Base-by-base conservation (phyloP, 2,113 vertebrate species). In the Rhinolophus ferrumequinum region DNA sequence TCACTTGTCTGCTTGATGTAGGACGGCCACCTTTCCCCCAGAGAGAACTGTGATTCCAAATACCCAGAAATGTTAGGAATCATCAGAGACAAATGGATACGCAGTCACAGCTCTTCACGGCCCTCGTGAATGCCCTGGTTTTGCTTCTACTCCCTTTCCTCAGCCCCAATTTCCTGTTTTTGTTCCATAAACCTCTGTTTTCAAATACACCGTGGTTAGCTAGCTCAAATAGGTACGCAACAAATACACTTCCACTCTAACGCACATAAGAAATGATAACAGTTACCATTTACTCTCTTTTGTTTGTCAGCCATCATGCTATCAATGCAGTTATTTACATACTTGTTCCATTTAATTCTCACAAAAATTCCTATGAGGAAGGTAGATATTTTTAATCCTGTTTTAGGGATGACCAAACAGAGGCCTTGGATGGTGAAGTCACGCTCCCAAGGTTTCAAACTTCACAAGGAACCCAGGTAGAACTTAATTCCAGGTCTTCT, bases 61-160 rank as follows among this genome's bases (percentile, higher is more conserved):
- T 24, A 16, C 7, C 28, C 62, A 77, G 79, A 70, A 77, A 86
- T 16, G 0, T 56, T 38, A 83, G 50, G 30, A 67, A 62, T 26
- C 81, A 18, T 22, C 70, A 50, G 11, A 67, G 81, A 28, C 69
- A 14, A 47, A 35, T 1, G 22, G 38, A 12, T 3, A 5, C 30
- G 19, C 8, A 1, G 8, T 30, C 35, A 6, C 9, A 26, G 69
- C 50, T 15, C 1, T 30, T 16, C 8, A 1, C 0, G 4, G 2
- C 24, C 50, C 72, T 73, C 21, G 0, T 0, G 6, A 6, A 30
- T 11, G n/a, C 28, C 52, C 30, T 12, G 1, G 24, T n/a, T 44
- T 19, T 35, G 15, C 24, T 21, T 54, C 62, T 19, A 15, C 13
- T 30, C 41, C 33, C 19, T 38, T 60, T 58, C 80, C 26, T 76